phyloP scores from a whole-genome alignment of 2,888 invertebrate species.

The Acheta domesticus region DNA sequence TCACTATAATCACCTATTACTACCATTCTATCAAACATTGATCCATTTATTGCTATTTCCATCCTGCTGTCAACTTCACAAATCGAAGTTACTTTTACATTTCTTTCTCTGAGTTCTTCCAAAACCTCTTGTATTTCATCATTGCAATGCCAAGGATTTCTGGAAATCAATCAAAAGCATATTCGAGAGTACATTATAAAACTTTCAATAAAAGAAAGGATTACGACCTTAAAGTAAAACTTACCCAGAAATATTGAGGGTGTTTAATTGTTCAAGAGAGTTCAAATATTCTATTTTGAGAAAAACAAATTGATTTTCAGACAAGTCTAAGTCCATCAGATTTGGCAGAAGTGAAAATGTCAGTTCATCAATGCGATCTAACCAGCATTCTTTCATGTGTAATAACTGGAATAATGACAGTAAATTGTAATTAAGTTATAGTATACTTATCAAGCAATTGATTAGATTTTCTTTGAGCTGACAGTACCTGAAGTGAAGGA shows the following conservation, averaged over 20 bases:
- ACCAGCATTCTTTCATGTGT: conserved; percentile 58
- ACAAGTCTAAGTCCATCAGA: conserved; percentile 56
- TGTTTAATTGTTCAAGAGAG: conserved; percentile 51
- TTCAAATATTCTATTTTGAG: conserved; percentile 52
- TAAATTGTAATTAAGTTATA: too few species aligned
- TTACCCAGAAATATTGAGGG: conserved; percentile 52
- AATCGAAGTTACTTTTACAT: not conserved
- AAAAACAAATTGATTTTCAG: conserved; percentile 59
- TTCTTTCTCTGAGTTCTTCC: not conserved
- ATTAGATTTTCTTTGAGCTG: too few species aligned
- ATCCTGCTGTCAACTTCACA: conserved; percentile 41
- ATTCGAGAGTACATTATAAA: not conserved
- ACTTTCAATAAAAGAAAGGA: too few species aligned
- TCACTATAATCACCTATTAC: conserved; percentile 41
- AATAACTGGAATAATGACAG: conserved; percentile 50
- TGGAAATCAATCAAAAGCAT: conserved; percentile 24
- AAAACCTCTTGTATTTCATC: conserved; percentile 47
- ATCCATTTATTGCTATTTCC: conserved; percentile 58
- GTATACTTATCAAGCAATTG: too few species aligned
- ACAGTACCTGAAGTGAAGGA: conserved; percentile 42
- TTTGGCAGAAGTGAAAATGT: conserved; percentile 56
- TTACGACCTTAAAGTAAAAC: not conserved
- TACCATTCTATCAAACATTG: conserved; percentile 40
- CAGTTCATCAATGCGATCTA: conserved; percentile 54
- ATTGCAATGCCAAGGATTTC: conserved; percentile 58